A percentile compares a stretch with the other conserved stretches of the same genome.
Evolutionary conservation across 2,888 invertebrate species (phyloP).

Genomic region (Anoncus sp.): DNA sequence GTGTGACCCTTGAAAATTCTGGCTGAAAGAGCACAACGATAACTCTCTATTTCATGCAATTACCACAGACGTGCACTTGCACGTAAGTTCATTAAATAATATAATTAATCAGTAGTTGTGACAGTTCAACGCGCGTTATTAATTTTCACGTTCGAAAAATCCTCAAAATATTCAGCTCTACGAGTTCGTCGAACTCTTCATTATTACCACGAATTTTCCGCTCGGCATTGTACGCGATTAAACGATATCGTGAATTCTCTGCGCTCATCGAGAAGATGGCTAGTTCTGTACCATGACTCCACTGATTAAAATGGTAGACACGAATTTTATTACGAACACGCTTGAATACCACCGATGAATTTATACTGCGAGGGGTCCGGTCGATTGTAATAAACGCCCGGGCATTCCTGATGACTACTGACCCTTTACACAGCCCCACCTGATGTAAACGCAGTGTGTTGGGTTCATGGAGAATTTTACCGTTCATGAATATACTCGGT

Average conservation of each 20-base stretch:
- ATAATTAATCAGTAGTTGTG: background rate
- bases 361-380: conserved; percentile 16
- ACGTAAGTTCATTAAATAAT: no score
- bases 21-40: no score
- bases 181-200: conserved; percentile 1
- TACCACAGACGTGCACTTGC: no score
- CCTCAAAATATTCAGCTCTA: conserved; percentile 1
- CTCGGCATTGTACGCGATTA: background rate
- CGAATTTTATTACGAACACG: conserved; percentile 36
- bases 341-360: conserved; percentile 41
- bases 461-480: conserved; percentile 8
- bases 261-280: conserved; percentile 3
- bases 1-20: no score
- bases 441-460: conserved; percentile 21
- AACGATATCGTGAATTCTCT: background rate
- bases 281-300: background rate
- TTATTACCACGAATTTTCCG: conserved; percentile 9
- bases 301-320: conserved; percentile 30
- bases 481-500: conserved; percentile 4
- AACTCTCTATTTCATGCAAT: no score
- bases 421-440: conserved; percentile 28
- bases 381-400: conserved; percentile 41
- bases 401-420: conserved; percentile 50
- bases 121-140: background rate
- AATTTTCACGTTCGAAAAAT: background rate